Base-by-base conservation (phyloP, 1,140 invertebrate species). In the Anagrus nilaparvatae region DNA sequence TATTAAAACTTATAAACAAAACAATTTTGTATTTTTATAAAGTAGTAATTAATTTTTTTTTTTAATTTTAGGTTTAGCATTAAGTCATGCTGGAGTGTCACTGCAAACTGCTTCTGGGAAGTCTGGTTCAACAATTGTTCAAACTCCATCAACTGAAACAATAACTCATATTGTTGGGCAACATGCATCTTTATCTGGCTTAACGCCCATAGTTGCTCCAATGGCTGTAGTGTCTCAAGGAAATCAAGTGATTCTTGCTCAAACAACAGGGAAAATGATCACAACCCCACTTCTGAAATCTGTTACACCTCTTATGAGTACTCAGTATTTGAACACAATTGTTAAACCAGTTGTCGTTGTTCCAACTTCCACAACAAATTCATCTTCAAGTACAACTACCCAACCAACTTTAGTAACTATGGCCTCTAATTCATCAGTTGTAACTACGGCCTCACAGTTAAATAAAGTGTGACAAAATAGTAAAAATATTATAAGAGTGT, bases 201-300 rank as follows among this genome's bases (percentile, higher is more conserved):
- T 69, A 39, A 69, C 64, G 30, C 70, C 67, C 2, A 59, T 69
- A 27, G 65, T 69, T 19, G 61, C 65, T 6, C 67, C 69, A 27
- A 68, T 69, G 63, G 65, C 65, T 16, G 68, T 70, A 6, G 69
- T 70, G 16, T 70, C 67, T 3, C 69, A 69, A 41, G 67, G 67
- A 1, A 67, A 59, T 23, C 65, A 71, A 53, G 60, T 69, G 41
- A 66, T 68, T 34, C 52, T 66, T 5, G 67, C 61, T 2, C 60
- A 65, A 1, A 61, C 65, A 2, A 55, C 65, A 12, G 64, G 67
- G 3, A 69, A 68, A 43, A 63, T 70, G 53, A 63, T 69, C 21
- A 68, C 66, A 1, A 63, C 66, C 0, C 64, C 65, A 3, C 59
- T 70, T 4, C 53, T 70, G 7, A 70, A 69, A 38, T 58, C 65